A percentile compares a stretch with the other conserved stretches of the same genome.
These are phyloP conservation scores for Volucella inflata DNA, from an alignment of 2,888 invertebrate species.

Conservation along the genomic window DNA sequence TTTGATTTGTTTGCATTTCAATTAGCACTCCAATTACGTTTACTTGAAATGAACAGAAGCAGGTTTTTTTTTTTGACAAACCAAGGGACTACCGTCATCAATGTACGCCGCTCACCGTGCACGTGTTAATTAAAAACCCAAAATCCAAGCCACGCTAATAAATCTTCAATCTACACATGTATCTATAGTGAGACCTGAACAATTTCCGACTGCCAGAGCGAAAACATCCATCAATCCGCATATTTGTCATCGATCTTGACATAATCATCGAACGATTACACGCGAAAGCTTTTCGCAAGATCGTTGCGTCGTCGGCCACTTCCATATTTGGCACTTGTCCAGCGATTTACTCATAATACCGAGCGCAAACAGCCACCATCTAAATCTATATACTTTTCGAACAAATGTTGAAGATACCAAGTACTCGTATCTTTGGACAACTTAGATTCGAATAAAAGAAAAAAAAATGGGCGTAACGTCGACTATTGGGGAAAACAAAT, in stretches of 20 bases:
- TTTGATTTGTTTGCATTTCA: background rate
- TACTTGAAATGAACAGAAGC: no score
- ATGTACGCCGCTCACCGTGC: no score
- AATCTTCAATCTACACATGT: no score
- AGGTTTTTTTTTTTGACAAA: no score
- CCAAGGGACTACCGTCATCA: no score
- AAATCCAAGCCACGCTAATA: no score
- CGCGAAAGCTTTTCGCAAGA: background rate
- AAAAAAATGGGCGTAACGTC: slow-evolving; percentile 28
- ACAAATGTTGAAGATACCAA: slow-evolving; percentile 6
- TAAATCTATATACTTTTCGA: slow-evolving; percentile 7
- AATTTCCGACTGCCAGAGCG: background rate
- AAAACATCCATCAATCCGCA: background rate
- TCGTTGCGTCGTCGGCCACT: background rate
- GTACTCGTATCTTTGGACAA: slow-evolving; percentile 2
- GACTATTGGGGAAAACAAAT: background rate
- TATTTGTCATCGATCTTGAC: slow-evolving; percentile 5
- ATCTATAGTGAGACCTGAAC: background rate
- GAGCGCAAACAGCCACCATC: background rate
- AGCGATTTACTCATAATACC: background rate
- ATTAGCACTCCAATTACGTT: slow-evolving; percentile 20
- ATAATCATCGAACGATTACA: background rate
- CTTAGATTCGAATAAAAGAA: no score
- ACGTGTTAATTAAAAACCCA: no score
- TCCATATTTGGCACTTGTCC: background rate